phyloP scores from a whole-genome alignment of 2,888 invertebrate genomes.

The Drosophila melanocephala region DNA sequence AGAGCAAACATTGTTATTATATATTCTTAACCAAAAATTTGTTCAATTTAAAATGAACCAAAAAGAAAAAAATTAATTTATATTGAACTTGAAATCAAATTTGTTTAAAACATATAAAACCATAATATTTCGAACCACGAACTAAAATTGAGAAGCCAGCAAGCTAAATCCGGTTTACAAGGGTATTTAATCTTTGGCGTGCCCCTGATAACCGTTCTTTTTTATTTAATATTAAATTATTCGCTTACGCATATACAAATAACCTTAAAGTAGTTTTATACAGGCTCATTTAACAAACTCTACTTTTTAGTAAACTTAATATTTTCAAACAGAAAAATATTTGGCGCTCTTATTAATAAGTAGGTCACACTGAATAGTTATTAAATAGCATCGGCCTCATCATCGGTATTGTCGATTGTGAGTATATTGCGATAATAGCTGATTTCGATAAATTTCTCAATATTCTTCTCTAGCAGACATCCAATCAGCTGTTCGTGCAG shows the following conservation, averaged over 20 bases:
- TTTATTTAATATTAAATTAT: neutral
- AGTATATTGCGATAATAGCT: neutral
- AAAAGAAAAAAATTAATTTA: neutral
- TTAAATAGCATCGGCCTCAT: neutral
- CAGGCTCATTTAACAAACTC: neutral
- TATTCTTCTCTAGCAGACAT: constrained; percentile 5
- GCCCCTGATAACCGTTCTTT: neutral
- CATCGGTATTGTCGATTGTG: constrained; percentile 14
- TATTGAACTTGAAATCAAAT: neutral
- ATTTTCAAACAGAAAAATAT: constrained; percentile 1
- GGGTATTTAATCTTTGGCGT: too few species aligned
- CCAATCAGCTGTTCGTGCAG: constrained; percentile 56
- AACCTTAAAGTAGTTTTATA: neutral
- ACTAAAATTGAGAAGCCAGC: too few species aligned
- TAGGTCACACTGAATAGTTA: constrained; percentile 3
- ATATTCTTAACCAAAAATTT: neutral
- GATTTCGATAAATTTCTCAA: constrained; percentile 13
- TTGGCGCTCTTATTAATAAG: constrained; percentile 2
- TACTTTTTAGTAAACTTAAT: neutral
- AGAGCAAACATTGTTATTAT: neutral
- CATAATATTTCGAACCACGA: neutral
- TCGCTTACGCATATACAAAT: neutral
- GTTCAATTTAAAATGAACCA: neutral
- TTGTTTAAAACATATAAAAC: neutral
- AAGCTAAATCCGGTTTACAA: too few species aligned